Evolutionary conservation across 2,888 invertebrate genomes (phyloP), one percentile per base, ranked within the genome.

Genomic region (Pseudanteris insignis): DNA sequence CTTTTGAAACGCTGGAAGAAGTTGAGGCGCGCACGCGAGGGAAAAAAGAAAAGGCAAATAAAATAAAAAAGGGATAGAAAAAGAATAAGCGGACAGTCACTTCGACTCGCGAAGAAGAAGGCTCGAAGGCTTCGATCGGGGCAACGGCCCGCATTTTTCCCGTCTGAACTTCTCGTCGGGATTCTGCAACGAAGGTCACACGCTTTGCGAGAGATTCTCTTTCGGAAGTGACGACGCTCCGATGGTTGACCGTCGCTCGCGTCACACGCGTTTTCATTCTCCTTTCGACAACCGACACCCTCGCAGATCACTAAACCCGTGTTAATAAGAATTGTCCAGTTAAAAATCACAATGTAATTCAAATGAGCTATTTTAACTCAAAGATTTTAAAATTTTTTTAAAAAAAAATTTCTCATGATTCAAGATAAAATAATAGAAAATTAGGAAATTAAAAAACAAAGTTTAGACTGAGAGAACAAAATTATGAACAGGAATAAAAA

Each of bases 101-200:
- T 53, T 50, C 37, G 54, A 46, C 58, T 57, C 38, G 53, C 44
- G 53, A 53, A 53, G 58, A 53, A 55, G 63, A 59, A 55, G 53
- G 63, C 60, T 61, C 60, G 60, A 57, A 57, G 64, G 59, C 63
- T 51, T 53, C 58, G 54, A 38, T 29, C 44, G 63, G 72, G 70
- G 69, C 69, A 66, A 70, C 64, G 71, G 47, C 67, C 65, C 57
- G 46, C 38, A 69, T 71, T 71, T 69, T 71, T 70, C 66, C 41
- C 64, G 67, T 68, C 70, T 69, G 66, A 64, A 64, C 64, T 53
- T 65, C 60, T 61, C 65, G 61, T 67, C 64, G 53, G 53, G 64
- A 63, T 61, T 60, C 61, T 55, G 59, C 57, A 46, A 64, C 76
- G 75, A 75, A 76, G 73, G 76, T 75, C 75, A 76, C 75, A 74